A percentile compares a stretch with the other conserved stretches of the same genome.
These are phyloP conservation scores for Rhyacophila brunnea DNA, from an alignment of 1,140 invertebrate genomes.

Conservation along the genomic window DNA sequence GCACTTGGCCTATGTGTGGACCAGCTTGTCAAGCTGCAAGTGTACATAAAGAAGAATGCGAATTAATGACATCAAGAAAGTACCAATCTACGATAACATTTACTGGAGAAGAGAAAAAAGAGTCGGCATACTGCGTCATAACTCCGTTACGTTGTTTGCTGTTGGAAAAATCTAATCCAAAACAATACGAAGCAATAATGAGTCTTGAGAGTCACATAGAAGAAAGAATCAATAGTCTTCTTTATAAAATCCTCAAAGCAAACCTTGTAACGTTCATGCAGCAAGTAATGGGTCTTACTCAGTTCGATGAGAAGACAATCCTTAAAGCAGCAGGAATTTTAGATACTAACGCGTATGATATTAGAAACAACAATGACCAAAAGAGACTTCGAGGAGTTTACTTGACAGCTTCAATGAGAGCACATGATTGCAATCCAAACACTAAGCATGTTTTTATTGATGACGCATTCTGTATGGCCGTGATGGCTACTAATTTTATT, in stretches of 20 bases:
- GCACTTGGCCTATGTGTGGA: conserved; percentile 62
- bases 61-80: conserved; percentile 54
- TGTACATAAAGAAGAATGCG: conserved; percentile 56
- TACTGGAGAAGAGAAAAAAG: conserved; percentile 46
- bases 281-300: conserved; percentile 55
- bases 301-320: conserved; percentile 59
- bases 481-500: conserved; percentile 62
- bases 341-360: conserved; percentile 67
- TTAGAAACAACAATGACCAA: conserved; percentile 48
- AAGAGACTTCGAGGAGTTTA: conserved; percentile 60
- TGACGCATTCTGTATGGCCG: conserved; percentile 54
- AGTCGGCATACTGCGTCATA: conserved; percentile 62
- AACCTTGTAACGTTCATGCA: conserved; percentile 62
- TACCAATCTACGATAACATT: conserved; percentile 57
- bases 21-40: conserved; percentile 52
- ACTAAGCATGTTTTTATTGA: conserved; percentile 60
- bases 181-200: conserved; percentile 55
- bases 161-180: conserved; percentile 54
- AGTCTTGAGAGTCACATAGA: conserved; percentile 62
- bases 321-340: conserved; percentile 64
- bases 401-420: conserved; percentile 59
- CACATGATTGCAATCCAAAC: conserved; percentile 66
- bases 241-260: conserved; percentile 58
- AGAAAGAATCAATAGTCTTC: conserved; percentile 56
- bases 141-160: conserved; percentile 63